These are phyloP conservation scores for Andrena bucephala DNA, from an alignment of 2,888 invertebrate genomes.

Conservation along the genomic window DNA sequence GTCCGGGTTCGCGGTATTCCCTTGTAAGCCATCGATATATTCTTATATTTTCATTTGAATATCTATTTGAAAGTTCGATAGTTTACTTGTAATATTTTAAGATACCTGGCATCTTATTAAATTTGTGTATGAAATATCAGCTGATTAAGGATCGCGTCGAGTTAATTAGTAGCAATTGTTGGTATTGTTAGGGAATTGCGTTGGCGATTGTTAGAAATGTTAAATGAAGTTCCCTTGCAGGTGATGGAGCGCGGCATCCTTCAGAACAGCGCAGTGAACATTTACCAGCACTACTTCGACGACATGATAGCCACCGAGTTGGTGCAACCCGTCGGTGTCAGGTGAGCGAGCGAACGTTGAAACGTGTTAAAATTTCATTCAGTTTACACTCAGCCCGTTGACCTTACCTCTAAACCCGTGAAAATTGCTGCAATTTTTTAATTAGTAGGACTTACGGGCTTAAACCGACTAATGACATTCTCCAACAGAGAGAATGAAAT, in stretches of 20 bases:
- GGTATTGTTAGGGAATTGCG: too few species aligned
- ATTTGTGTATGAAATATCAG: neutral
- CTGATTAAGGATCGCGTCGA: neutral
- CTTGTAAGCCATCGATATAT: too few species aligned
- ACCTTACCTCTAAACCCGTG: neutral
- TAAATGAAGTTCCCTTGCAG: constrained; percentile 83
- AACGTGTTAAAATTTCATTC: constrained; percentile 3
- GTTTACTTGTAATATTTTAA: too few species aligned
- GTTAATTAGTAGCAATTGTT: neutral
- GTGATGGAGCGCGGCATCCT: constrained; percentile 95
- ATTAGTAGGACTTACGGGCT: neutral
- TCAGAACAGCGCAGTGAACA: constrained; percentile 97
- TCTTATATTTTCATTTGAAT: too few species aligned
- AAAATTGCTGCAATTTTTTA: neutral
- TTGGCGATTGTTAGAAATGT: neutral
- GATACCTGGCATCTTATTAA: too few species aligned
- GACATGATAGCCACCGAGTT: constrained; percentile 90
- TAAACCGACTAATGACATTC: too few species aligned
- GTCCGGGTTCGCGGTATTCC: too few species aligned
- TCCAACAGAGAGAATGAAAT: too few species aligned
- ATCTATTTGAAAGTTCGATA: too few species aligned
- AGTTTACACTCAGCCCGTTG: neutral
- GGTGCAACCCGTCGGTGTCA: constrained; percentile 87
- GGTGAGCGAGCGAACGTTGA: constrained; percentile 66
- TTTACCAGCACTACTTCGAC: constrained; percentile 95